phyloP scores from a whole-genome alignment of 2,888 invertebrate genomes.

The Dicranocentrus wangi region DNA sequence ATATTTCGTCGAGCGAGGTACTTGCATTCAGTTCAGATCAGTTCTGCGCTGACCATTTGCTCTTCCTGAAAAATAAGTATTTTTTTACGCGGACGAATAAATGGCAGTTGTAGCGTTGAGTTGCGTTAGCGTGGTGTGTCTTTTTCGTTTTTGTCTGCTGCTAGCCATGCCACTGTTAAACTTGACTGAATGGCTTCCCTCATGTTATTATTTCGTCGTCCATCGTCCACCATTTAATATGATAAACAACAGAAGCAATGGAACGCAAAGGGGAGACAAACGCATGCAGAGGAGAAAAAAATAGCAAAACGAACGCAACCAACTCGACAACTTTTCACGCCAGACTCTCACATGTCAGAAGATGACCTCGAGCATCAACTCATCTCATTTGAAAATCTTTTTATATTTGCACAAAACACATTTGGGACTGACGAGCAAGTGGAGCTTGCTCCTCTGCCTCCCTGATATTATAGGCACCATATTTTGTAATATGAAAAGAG shows the following conservation, averaged over 20 bases:
- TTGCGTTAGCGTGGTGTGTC: slow-evolving; percentile 5
- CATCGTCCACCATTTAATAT: not conserved
- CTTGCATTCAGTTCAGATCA: too few species aligned
- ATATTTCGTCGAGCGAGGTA: not conserved
- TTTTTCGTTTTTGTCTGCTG: not conserved
- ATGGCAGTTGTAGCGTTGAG: slow-evolving; percentile 6
- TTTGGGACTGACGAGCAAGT: slow-evolving; percentile 11
- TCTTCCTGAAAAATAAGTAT: slow-evolving; percentile 4
- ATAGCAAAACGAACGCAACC: slow-evolving; percentile 17
- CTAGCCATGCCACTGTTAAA: slow-evolving; percentile 13
- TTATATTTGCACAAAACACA: slow-evolving; percentile 41
- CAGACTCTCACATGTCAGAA: slow-evolving; percentile 59
- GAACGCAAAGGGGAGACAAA: not conserved
- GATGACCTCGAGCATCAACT: slow-evolving; percentile 55
- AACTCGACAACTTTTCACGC: slow-evolving; percentile 65
- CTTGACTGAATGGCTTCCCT: not conserved
- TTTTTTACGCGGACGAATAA: slow-evolving; percentile 4
- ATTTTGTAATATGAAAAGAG: too few species aligned
- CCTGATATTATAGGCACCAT: too few species aligned
- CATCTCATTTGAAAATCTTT: slow-evolving; percentile 51
- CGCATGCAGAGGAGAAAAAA: too few species aligned
- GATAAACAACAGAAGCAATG: slow-evolving; percentile 24
- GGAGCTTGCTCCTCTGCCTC: not conserved
- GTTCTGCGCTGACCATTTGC: slow-evolving; percentile 13
- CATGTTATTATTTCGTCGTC: slow-evolving; percentile 11